phyloP scores from a whole-genome alignment of 1,140 invertebrate species.

The Formica selysi region DNA sequence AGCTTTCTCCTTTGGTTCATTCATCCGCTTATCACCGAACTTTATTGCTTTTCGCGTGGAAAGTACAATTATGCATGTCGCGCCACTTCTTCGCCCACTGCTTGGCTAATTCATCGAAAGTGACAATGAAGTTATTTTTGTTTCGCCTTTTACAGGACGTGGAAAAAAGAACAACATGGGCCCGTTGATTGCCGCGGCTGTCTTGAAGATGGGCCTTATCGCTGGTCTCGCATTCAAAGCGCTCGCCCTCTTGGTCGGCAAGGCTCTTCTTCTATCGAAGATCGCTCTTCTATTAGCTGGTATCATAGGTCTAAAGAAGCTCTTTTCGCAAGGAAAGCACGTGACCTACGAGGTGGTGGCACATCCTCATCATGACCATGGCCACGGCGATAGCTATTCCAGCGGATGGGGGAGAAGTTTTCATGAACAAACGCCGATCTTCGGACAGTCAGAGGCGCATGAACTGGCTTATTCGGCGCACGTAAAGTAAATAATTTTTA shows the following conservation, averaged over 20 bases:
- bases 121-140: constrained; percentile 47
- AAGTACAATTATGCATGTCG: constrained; percentile 79
- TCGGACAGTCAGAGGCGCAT: constrained; percentile 86
- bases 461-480: constrained; percentile 90
- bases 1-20: constrained; percentile 47
- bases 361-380: constrained; percentile 88
- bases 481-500: constrained; percentile 70
- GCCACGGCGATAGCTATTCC: constrained; percentile 87
- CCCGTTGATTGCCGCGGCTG: constrained; percentile 91
- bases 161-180: constrained; percentile 91
- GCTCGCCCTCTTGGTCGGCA: constrained; percentile 92
- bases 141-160: constrained; percentile 85
- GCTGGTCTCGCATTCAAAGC: constrained; percentile 93
- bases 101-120: constrained; percentile 52
- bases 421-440: constrained; percentile 84
- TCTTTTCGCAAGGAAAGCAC: constrained; percentile 91
- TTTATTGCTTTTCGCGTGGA: constrained; percentile 59
- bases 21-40: constrained; percentile 44
- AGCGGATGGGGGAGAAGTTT: constrained; percentile 88
- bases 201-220: constrained; percentile 92
- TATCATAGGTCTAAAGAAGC: constrained; percentile 93
- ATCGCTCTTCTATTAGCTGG: constrained; percentile 92
- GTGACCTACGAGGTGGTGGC: constrained; percentile 92
- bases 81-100: not conserved
- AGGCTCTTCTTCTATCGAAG: constrained; percentile 93